Conservation (phyloP, 2,797 vertebrate species). For the Molossus alvarezi region DNA sequence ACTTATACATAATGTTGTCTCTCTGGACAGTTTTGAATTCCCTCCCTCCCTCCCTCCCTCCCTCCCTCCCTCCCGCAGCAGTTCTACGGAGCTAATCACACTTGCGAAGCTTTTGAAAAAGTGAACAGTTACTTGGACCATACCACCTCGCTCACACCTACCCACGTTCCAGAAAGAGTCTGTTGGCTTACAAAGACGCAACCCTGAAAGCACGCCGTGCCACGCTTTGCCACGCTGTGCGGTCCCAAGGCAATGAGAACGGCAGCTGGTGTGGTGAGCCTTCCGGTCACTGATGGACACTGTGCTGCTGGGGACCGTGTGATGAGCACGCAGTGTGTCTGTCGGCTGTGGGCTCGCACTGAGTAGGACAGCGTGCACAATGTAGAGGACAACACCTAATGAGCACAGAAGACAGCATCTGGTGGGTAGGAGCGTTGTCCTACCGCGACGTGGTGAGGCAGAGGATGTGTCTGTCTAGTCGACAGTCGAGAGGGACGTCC, state of each 20-base stretch:
- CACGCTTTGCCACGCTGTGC: neutral
- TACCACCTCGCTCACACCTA: neutral
- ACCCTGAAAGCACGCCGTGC: neutral
- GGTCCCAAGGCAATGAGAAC: neutral
- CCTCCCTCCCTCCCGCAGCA: neutral
- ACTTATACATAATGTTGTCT: neutral
- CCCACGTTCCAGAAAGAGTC: neutral
- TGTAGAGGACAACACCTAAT: neutral
- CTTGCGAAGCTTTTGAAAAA: neutral
- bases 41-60: neutral
- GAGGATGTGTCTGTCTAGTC: neutral
- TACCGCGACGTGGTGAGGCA: neutral
- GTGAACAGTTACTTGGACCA: neutral
- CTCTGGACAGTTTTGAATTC: neutral
- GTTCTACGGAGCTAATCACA: neutral
- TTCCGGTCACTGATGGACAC: neutral
- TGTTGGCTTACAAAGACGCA: neutral
- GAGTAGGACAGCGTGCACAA: neutral
- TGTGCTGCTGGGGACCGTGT: neutral
- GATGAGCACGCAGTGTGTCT: neutral
- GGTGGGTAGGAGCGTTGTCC: neutral
- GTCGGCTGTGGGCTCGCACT: neutral
- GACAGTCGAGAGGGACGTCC: constrained; percentile 19
- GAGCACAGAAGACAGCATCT: neutral
- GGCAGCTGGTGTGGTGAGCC: neutral